Conservation (phyloP, 2,888 invertebrate genomes). For the Stenichneumon culpator region DNA sequence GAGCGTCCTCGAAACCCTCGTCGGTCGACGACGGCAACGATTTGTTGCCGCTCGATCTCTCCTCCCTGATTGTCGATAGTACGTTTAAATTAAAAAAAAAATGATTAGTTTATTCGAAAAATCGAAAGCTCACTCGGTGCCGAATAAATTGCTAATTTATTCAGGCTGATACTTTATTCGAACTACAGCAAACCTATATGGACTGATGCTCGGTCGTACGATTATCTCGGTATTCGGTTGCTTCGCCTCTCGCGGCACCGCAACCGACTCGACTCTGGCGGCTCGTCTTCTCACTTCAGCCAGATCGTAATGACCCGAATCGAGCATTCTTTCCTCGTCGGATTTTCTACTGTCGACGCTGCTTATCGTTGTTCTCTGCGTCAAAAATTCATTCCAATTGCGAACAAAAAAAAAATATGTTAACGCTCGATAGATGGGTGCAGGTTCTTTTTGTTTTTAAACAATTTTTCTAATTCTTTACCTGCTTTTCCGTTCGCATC, state of each 20-base stretch:
- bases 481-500: conserved; percentile 74
- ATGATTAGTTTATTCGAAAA: neutral
- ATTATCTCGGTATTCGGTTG: conserved; percentile 69
- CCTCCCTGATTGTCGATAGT: conserved; percentile 73
- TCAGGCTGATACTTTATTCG: conserved; percentile 75
- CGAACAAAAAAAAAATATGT: neutral
- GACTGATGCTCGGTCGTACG: conserved; percentile 73
- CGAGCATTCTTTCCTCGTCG: conserved; percentile 81
- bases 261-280: conserved; percentile 78
- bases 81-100: conserved; percentile 44
- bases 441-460: conserved; percentile 45
- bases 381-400: neutral
- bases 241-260: conserved; percentile 71
- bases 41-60: conserved; percentile 79
- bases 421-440: conserved; percentile 9
- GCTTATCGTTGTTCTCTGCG: conserved; percentile 72
- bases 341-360: conserved; percentile 74
- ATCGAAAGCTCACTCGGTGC: neutral
- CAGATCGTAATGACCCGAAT: conserved; percentile 83
- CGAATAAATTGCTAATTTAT: conserved; percentile 67
- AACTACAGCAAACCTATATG: conserved; percentile 78
- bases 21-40: conserved; percentile 85
- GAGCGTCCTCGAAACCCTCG: conserved; percentile 87
- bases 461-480: conserved; percentile 56
- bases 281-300: conserved; percentile 81